phyloP scores from a whole-genome alignment of 2,797 vertebrate genomes.

The Brachyrhaphis roseni region DNA sequence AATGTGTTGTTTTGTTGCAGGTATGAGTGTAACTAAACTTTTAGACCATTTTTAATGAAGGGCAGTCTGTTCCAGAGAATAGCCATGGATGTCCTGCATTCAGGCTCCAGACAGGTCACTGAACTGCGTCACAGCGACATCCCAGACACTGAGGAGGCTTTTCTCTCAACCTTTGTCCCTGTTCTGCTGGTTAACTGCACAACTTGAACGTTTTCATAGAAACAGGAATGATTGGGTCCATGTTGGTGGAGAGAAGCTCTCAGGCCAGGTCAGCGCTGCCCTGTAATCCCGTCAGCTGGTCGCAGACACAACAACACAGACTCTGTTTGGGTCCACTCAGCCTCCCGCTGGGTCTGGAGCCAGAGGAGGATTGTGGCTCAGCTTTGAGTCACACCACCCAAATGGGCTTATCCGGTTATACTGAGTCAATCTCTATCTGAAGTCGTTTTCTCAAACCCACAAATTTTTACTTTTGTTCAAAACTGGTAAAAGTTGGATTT shows the following conservation, averaged over 20 bases:
- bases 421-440: background rate
- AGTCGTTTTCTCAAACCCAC: background rate
- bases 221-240: background rate
- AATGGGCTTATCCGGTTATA: background rate
- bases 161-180: background rate
- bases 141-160: background rate
- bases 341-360: background rate
- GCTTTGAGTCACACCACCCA: conserved; percentile 4
- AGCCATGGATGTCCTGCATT: background rate
- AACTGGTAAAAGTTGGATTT: background rate
- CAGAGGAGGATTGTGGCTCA: background rate
- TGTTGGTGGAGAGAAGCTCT: background rate
- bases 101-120: background rate
- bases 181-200: background rate
- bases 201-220: background rate
- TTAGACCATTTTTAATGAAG: background rate
- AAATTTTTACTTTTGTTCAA: background rate
- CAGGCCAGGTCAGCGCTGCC: background rate
- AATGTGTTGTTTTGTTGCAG: background rate
- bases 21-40: background rate
- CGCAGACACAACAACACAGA: background rate
- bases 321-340: background rate
- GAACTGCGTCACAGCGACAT: background rate
- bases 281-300: background rate
- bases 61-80: background rate